phyloP scores from a whole-genome alignment of 2,797 vertebrate genomes.

The Anisognathus igniventris region DNA sequence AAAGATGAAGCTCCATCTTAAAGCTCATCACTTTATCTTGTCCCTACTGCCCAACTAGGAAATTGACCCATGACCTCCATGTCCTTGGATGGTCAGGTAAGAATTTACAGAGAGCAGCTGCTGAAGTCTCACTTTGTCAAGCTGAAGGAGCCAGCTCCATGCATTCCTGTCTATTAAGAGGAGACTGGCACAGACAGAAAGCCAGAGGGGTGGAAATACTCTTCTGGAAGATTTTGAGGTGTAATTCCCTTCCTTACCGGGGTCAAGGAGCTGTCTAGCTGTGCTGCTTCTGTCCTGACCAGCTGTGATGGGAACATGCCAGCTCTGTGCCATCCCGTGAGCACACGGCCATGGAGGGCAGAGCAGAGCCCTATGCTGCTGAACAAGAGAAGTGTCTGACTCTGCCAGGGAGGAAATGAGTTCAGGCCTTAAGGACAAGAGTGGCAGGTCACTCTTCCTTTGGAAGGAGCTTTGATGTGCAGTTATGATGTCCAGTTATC shows the following conservation, averaged over 20 bases:
- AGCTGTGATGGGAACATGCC: background rate
- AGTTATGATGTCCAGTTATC: background rate
- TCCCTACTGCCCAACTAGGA: background rate
- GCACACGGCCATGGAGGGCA: background rate
- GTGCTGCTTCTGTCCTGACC: background rate
- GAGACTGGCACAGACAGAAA: background rate
- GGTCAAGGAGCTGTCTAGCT: background rate
- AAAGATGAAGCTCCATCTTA: background rate
- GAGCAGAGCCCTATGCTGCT: rapidly evolving
- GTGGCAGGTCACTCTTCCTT: background rate
- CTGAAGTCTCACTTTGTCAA: background rate
- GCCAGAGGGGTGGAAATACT: background rate
- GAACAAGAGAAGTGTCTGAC: background rate
- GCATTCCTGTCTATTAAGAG: background rate
- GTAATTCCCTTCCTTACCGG: background rate
- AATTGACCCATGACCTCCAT: background rate
- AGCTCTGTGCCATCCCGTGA: rapidly evolving
- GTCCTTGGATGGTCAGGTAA: background rate
- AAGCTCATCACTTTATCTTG: background rate
- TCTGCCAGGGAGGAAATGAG: background rate
- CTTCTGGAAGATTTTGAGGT: background rate
- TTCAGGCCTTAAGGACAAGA: background rate
- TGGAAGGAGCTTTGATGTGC: background rate
- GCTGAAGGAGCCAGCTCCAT: background rate
- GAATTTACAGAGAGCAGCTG: background rate